phyloP scores from a whole-genome alignment of 1,140 invertebrate species.

The Drosophila paulistorum region DNA sequence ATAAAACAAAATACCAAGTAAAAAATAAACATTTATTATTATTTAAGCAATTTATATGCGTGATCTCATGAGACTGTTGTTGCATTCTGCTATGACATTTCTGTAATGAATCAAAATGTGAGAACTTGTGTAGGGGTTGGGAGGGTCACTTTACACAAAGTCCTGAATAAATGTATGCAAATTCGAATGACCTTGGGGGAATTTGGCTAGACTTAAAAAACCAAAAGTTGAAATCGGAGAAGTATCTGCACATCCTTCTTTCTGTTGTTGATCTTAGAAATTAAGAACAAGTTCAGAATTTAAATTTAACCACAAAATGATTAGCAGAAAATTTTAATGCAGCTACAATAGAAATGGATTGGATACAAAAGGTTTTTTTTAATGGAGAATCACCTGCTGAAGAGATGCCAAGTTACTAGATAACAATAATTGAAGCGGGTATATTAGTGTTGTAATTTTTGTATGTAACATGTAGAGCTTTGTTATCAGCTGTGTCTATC shows the following conservation, averaged over 20 bases:
- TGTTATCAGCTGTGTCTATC: too few relatives aligned
- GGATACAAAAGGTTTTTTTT: too few relatives aligned
- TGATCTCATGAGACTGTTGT: slow-evolving; percentile 46
- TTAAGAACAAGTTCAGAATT: slow-evolving; percentile 22
- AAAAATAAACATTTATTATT: slow-evolving; percentile 22
- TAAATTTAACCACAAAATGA: slow-evolving; percentile 40
- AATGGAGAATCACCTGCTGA: slow-evolving; percentile 19
- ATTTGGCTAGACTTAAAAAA: neutral
- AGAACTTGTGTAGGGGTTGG: slow-evolving; percentile 22
- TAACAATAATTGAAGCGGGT: neutral
- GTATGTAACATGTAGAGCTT: too few relatives aligned
- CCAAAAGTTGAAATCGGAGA: neutral
- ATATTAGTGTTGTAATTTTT: neutral
- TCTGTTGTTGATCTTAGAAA: neutral
- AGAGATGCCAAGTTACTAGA: neutral
- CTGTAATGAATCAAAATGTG: slow-evolving; percentile 19
- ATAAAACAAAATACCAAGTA: slow-evolving; percentile 21
- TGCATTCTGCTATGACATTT: slow-evolving; percentile 34
- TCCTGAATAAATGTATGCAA: slow-evolving; percentile 46
- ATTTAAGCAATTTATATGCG: slow-evolving; percentile 45
- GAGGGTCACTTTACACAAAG: slow-evolving; percentile 16
- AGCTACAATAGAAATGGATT: neutral
- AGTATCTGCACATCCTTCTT: slow-evolving; percentile 10
- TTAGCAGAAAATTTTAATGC: slow-evolving; percentile 5
- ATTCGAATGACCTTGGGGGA: slow-evolving; percentile 46